A percentile compares a stretch with the other conserved stretches of the same genome.
phyloP scores from a whole-genome alignment of 2,113 vertebrate species.

The Callipepla californica region DNA sequence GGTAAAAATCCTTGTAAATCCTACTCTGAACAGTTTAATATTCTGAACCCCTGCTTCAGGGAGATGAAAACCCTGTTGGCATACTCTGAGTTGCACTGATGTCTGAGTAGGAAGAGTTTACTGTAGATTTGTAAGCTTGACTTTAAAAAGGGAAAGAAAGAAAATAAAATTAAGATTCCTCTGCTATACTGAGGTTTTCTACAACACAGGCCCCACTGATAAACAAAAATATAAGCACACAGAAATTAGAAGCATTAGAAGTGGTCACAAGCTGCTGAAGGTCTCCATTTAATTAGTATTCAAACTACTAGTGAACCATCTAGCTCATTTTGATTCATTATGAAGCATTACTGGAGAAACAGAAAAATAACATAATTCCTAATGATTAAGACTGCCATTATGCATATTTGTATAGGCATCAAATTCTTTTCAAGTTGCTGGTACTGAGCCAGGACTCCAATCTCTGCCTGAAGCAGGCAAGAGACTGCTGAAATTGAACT shows the following conservation, averaged over 20 bases:
- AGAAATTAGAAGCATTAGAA: constrained; percentile 61
- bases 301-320: constrained; percentile 19
- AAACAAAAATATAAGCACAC: constrained; percentile 54
- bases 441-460: constrained; percentile 53
- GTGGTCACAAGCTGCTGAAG: constrained; percentile 51
- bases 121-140: background rate
- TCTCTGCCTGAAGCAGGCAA: constrained; percentile 54
- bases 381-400: constrained; percentile 68
- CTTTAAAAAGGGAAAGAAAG: background rate
- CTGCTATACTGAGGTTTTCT: constrained; percentile 19
- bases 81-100: constrained; percentile 5
- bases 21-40: constrained; percentile 43
- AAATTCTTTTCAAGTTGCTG: constrained; percentile 66
- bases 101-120: constrained; percentile 33
- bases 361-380: constrained; percentile 69
- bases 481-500: constrained; percentile 39
- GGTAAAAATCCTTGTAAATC: constrained; percentile 64
- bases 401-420: constrained; percentile 61
- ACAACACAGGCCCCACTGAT: constrained; percentile 1
- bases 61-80: constrained; percentile 39
- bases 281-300: constrained; percentile 64
- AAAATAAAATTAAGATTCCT: constrained; percentile 22
- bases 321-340: constrained; percentile 65
- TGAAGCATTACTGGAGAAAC: constrained; percentile 60
- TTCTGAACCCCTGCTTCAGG: constrained; percentile 48